These are phyloP conservation scores for Myotis davidii DNA, from an alignment of 2,113 vertebrate genomes.

Conservation along the genomic window DNA sequence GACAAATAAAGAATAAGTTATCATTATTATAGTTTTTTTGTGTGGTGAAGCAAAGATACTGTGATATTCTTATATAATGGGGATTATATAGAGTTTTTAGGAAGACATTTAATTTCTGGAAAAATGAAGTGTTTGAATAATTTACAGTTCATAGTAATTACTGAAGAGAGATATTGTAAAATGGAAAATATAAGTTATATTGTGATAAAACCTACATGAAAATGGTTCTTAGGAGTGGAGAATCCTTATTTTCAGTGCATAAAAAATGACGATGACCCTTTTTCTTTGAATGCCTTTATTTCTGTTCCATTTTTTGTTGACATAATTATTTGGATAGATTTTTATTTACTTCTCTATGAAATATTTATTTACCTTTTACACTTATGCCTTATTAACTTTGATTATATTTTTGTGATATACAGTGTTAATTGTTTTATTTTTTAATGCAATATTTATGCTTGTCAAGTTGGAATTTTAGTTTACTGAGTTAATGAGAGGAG, in stretches of 20 bases:
- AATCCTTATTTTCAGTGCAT: conserved; percentile 60
- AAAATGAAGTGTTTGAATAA: conserved; percentile 55
- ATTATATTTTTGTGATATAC: conserved; percentile 65
- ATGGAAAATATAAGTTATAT: conserved; percentile 59
- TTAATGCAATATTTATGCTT: conserved; percentile 48
- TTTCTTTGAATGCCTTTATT: conserved; percentile 66
- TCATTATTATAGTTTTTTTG: conserved; percentile 74
- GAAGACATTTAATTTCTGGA: conserved; percentile 60
- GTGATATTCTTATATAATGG: conserved; percentile 63
- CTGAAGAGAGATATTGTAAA: conserved; percentile 65
- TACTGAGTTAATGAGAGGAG: conserved; percentile 28
- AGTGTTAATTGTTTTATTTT: conserved; percentile 59
- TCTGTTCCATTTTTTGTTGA: conserved; percentile 55
- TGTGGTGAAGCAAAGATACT: conserved; percentile 77
- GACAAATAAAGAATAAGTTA: conserved; percentile 80
- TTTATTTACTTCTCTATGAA: conserved; percentile 57
- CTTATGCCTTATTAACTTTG: conserved; percentile 48
- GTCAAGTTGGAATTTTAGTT: conserved; percentile 52
- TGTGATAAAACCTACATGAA: conserved; percentile 64
- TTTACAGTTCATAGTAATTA: conserved; percentile 59
- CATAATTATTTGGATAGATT: conserved; percentile 65
- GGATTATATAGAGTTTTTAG: conserved; percentile 63
- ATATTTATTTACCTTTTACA: conserved; percentile 58
- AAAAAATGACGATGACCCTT: conserved; percentile 53
- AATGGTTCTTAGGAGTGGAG: conserved; percentile 40